These are phyloP conservation scores for Ptychochromis oligacanthus DNA, from an alignment of 2,113 vertebrate genomes.

Conservation along the genomic window DNA sequence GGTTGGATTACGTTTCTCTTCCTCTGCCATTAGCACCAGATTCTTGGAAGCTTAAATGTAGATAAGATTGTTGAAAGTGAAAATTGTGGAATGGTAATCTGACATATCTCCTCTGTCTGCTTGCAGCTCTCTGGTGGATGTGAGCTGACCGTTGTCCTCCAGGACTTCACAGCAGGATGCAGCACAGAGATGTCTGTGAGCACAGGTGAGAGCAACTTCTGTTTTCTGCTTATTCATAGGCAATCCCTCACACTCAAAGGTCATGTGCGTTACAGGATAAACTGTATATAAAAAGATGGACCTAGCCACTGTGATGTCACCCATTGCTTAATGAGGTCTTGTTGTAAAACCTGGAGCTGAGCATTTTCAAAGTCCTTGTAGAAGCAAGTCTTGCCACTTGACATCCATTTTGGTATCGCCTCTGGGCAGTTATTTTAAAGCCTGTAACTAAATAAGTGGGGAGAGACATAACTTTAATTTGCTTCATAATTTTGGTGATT, in stretches of 20 bases:
- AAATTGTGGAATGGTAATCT: not conserved
- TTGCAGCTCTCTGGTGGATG: constrained; percentile 94
- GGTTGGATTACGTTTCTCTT: not conserved
- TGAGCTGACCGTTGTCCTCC: constrained; percentile 94
- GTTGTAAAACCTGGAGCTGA: too few relatives aligned
- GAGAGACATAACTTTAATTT: too few relatives aligned
- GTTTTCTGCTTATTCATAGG: not conserved
- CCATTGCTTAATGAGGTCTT: not conserved
- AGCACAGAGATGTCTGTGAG: constrained; percentile 71
- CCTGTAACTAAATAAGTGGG: too few relatives aligned
- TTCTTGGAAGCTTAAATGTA: not conserved
- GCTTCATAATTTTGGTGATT: too few relatives aligned
- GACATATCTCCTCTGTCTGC: not conserved
- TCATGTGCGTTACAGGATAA: not conserved
- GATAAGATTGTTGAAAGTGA: not conserved
- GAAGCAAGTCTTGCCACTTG: not conserved
- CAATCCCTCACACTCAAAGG: not conserved
- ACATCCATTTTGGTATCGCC: not conserved
- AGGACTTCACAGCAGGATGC: constrained; percentile 91
- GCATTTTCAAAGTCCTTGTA: too few relatives aligned
- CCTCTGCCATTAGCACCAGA: not conserved
- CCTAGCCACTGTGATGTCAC: not conserved
- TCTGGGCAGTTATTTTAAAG: not conserved
- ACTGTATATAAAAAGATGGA: not conserved
- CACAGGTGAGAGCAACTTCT: constrained; percentile 58